Percentiles rank a stretch among this genome's conserved stretches.
phyloP scores from a whole-genome alignment of 1,140 invertebrate species.

The Rhyzopertha dominica region DNA sequence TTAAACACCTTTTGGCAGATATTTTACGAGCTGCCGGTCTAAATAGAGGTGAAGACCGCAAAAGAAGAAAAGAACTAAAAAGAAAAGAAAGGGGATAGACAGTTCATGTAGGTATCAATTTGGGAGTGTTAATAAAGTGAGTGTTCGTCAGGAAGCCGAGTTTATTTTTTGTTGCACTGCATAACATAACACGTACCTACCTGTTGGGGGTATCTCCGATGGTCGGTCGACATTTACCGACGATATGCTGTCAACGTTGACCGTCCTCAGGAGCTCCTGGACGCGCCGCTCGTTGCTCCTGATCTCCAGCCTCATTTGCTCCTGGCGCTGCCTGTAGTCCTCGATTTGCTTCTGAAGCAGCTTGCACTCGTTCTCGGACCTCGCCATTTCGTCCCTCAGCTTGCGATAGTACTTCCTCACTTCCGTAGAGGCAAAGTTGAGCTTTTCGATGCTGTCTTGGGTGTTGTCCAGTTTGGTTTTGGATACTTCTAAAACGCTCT shows the following conservation, averaged over 20 bases:
- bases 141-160: too few species aligned
- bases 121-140: too few species aligned
- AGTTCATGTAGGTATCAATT: too few species aligned
- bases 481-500: constrained; percentile 23
- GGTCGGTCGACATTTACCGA: too few species aligned
- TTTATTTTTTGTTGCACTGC: too few species aligned
- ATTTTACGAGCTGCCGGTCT: too few species aligned
- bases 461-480: constrained; percentile 18
- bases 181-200: too few species aligned
- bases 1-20: too few species aligned
- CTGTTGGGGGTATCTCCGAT: too few species aligned
- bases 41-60: too few species aligned
- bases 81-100: too few species aligned
- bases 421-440: constrained; percentile 21
- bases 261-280: not conserved
- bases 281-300: constrained; percentile 23
- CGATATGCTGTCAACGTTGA: not conserved
- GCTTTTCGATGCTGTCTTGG: constrained; percentile 22
- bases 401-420: constrained; percentile 25
- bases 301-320: constrained; percentile 23
- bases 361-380: constrained; percentile 28
- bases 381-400: constrained; percentile 25
- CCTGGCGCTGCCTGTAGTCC: constrained; percentile 28
- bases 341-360: constrained; percentile 30
- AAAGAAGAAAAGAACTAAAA: too few species aligned